Base-by-base conservation (phyloP, 2,113 vertebrate genomes). In the Dicrurus megarhynchus region DNA sequence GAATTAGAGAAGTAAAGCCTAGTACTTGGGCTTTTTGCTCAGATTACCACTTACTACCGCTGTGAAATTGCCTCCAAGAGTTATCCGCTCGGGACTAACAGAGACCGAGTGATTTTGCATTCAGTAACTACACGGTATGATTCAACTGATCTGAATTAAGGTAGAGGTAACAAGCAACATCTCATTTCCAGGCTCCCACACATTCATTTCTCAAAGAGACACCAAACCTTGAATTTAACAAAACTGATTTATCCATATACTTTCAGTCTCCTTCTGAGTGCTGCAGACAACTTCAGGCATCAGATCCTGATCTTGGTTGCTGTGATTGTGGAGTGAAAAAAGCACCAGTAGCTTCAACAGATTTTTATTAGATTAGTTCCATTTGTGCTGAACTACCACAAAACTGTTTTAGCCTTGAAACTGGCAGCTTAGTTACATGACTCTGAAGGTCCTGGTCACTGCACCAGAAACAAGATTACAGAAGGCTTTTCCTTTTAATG, bases 401-500 rank as follows among this genome's bases (percentile, higher is more conserved):
- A 73, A 87, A 89, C 37, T 60, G 15, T 73, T 92, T 82, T 59
- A 64, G 74, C 81, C 69, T 89, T 87, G 78, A 67, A 94, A 84
- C 39, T 41, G 65, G 65, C 60, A 91, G 47, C 33, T 71, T 78
- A 71, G 65, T 84, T 87, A 59, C 74, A 41, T 37, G 85, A 55
- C 49, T 87, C 10, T 32, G 81, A 91, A 95, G 42, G 81, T 79
- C 84, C 77, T 84, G 89, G 73, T 91, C 81, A 64, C 61, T 76
- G 53, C 74, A 75, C n/a, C 49, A 68, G 68, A 84, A 91, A 90
- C 61, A 84, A 84, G 69, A 94, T 89, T 94, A 84, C 61, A 89
- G 65, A 37, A 87, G 41, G 49, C 52, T 94, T 96, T 95, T 92
- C 75, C 84, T 91, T 82, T 81, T 82, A 94, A 68, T 76, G 77